A percentile compares a stretch with the other conserved stretches of the same genome.
phyloP scores from a whole-genome alignment of 2,113 vertebrate species.

The Paramisgurnus dabryanus region DNA sequence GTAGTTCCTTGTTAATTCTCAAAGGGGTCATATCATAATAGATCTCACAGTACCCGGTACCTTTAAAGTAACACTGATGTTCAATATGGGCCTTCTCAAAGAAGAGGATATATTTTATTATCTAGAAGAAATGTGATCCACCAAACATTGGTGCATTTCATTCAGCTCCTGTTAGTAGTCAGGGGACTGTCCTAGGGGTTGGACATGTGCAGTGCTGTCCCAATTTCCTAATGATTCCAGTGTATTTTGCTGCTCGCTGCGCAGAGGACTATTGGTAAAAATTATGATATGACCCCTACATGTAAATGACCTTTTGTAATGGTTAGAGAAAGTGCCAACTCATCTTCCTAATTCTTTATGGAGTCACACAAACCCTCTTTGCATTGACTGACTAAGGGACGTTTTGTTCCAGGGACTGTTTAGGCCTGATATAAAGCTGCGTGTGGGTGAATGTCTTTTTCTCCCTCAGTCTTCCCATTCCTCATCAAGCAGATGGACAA shows the following conservation, averaged over 20 bases:
- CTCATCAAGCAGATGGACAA: conserved; percentile 45
- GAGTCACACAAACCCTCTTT: conserved; percentile 25
- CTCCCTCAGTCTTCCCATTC: conserved; percentile 63
- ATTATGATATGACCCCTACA: not conserved
- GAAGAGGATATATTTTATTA: too few species aligned
- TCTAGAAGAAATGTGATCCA: too few species aligned
- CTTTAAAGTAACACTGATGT: too few species aligned
- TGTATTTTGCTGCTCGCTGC: too few species aligned
- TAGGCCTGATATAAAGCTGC: conserved; percentile 63
- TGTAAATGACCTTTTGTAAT: not conserved
- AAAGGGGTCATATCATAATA: too few species aligned
- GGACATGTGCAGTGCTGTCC: too few species aligned
- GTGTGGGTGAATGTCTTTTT: conserved; percentile 59
- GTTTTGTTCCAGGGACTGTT: conserved; percentile 59
- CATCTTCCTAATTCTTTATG: not conserved
- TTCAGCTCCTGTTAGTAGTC: too few species aligned
- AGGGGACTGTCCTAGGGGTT: too few species aligned
- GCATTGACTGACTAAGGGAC: conserved; percentile 41
- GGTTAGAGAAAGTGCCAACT: not conserved
- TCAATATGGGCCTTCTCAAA: too few species aligned
- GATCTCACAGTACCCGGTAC: too few species aligned
- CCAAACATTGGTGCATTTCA: too few species aligned
- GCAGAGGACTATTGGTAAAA: not conserved
- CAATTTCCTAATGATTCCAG: too few species aligned
- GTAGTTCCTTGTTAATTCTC: not conserved